Evolutionary conservation across 2,797 vertebrate species (phyloP).

Genomic region (Lagorchestes hirsutus): DNA sequence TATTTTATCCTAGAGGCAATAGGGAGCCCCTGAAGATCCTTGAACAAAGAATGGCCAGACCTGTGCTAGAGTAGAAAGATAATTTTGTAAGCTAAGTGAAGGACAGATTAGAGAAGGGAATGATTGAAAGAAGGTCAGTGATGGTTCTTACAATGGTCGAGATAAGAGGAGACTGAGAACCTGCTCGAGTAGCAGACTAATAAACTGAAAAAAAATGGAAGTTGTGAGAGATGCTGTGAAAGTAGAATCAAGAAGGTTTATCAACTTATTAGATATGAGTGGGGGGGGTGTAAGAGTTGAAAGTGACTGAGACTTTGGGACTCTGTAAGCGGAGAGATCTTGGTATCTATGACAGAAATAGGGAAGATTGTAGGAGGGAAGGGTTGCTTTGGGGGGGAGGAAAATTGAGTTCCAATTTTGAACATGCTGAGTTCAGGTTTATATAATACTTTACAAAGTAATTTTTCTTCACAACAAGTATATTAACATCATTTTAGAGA

Average conservation of each 20-base stretch:
- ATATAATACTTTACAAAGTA: not conserved
- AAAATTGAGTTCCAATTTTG: not conserved
- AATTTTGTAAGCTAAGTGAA: not conserved
- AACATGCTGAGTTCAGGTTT: not conserved
- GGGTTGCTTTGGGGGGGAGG: not conserved
- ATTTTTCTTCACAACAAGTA: not conserved
- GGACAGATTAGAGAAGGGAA: not conserved
- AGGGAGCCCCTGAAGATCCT: not conserved
- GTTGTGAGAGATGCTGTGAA: not conserved
- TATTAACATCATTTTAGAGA: not conserved
- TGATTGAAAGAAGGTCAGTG: not conserved
- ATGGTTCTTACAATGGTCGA: not conserved
- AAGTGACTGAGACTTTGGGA: not conserved
- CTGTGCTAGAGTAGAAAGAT: not conserved
- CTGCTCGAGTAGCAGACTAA: not conserved
- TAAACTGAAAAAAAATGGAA: not conserved
- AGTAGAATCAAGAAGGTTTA: not conserved
- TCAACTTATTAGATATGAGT: not conserved
- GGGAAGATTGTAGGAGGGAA: not conserved
- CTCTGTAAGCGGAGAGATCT: not conserved
- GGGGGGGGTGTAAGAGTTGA: not conserved
- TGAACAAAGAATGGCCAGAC: not conserved
- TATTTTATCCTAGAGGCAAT: not conserved
- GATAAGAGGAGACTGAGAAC: not conserved
- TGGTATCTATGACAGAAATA: not conserved